These are phyloP conservation scores for Cephonodes hylas DNA, from an alignment of 2,888 invertebrate genomes.

Conservation along the genomic window DNA sequence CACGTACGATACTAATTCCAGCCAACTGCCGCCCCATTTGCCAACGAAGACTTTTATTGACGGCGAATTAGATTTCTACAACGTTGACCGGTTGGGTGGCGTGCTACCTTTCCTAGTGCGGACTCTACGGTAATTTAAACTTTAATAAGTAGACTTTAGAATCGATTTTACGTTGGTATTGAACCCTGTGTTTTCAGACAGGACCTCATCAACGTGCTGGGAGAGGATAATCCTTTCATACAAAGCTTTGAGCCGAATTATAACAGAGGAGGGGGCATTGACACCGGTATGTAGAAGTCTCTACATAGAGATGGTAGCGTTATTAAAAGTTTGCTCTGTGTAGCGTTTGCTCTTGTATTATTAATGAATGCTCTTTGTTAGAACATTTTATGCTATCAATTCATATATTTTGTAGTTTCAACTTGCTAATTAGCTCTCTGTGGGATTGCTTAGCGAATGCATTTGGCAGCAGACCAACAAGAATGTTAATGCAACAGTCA, in stretches of 20 bases:
- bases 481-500: too few species aligned
- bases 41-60: constrained; percentile 83
- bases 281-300: constrained; percentile 53
- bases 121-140: constrained; percentile 62
- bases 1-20: constrained; percentile 31
- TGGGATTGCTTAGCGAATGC: too few species aligned
- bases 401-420: not conserved
- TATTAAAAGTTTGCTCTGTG: not conserved
- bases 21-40: constrained; percentile 53
- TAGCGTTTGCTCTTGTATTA: not conserved
- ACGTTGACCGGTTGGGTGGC: constrained; percentile 86
- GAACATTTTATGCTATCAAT: not conserved
- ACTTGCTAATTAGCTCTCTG: too few species aligned
- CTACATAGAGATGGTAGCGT: too few species aligned
- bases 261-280: constrained; percentile 68
- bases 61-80: constrained; percentile 84
- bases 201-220: constrained; percentile 77
- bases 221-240: constrained; percentile 78
- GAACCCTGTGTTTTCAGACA: constrained; percentile 44
- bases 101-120: constrained; percentile 85
- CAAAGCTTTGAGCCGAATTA: constrained; percentile 77
- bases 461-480: too few species aligned
- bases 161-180: not conserved
- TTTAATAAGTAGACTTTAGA: not conserved
- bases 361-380: not conserved